Evolutionary conservation across 2,797 vertebrate species (phyloP), one percentile per base, ranked within the genome.

Genomic region (Darevskia nairensis): DNA sequence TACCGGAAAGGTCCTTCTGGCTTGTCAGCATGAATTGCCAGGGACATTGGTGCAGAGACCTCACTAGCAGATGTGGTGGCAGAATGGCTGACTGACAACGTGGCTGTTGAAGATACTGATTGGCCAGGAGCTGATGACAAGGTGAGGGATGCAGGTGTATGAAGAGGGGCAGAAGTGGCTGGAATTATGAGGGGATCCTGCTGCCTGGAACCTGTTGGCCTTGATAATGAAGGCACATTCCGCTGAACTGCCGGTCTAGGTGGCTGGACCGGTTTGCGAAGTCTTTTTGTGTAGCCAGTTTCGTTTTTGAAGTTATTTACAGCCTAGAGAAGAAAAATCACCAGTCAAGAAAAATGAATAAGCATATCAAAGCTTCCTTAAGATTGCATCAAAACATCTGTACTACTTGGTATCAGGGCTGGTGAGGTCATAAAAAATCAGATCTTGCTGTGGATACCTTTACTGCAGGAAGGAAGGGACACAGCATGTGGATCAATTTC

Each of bases 271-370:
- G 97, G 94, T 90, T 96, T 97, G 74, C 95, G 96, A 44, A 97
- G 95, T 84, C 94, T 96, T 94, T 98, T 98, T 0, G 96, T 96
- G 91, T 97, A 97, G 74, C 98, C 98, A 0, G 96, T 98, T 94
- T 99, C 98, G 41, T 99, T 99, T 94, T 98, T 98, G 95, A 98
- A 99, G 94, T 98, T 99, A 95, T 99, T 99, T 61, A 99, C 98
- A 92, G 99, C 98, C 99, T 99, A 76, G 0, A 79, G 32, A 59
- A 50, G 84, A 80, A 88, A 46, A 95, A 94, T 89, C 7, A 74
- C 9, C 82, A 85, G 59, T 3, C 77, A 35, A 87, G 86, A 85
- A 46, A 84, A 8, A 66, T 0, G 1, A 32, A 19, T 8, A 6
- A 75, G 32, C 8, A 25, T 6, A 46, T 59, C 55, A 64, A 74